Conservation (phyloP, 2,113 vertebrate genomes). For the Numenius arquata region DNA sequence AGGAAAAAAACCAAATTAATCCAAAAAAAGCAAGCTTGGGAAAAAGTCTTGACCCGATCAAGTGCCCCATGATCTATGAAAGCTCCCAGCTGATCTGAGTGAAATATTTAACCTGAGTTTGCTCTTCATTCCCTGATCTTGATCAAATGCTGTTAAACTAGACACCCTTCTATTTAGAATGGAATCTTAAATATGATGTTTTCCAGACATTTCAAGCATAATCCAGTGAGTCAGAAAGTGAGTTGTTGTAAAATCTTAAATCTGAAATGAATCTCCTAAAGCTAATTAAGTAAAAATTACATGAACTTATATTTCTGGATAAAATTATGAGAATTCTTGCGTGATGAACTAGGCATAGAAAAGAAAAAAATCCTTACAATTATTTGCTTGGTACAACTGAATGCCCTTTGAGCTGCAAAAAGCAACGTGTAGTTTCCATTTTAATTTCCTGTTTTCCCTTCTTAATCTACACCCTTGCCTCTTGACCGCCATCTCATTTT, state of each 20-base stretch:
- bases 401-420: not conserved
- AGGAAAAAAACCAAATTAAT: not conserved
- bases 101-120: not conserved
- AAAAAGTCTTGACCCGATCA: not conserved
- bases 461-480: not conserved
- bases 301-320: not conserved
- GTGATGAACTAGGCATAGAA: not conserved
- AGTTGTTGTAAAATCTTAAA: not conserved
- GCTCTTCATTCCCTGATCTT: not conserved
- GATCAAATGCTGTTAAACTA: not conserved
- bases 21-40: not conserved
- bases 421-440: not conserved
- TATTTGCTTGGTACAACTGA: not conserved
- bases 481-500: rapidly evolving
- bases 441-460: not conserved
- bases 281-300: not conserved
- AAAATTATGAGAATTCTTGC: not conserved
- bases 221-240: not conserved
- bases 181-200: not conserved
- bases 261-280: not conserved
- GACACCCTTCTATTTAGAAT: not conserved
- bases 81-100: not conserved
- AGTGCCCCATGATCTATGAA: not conserved
- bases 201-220: not conserved
- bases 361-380: not conserved